These are phyloP conservation scores for Amphibalanus amphitrite DNA, from an alignment of 1,140 invertebrate species.

Conservation along the genomic window DNA sequence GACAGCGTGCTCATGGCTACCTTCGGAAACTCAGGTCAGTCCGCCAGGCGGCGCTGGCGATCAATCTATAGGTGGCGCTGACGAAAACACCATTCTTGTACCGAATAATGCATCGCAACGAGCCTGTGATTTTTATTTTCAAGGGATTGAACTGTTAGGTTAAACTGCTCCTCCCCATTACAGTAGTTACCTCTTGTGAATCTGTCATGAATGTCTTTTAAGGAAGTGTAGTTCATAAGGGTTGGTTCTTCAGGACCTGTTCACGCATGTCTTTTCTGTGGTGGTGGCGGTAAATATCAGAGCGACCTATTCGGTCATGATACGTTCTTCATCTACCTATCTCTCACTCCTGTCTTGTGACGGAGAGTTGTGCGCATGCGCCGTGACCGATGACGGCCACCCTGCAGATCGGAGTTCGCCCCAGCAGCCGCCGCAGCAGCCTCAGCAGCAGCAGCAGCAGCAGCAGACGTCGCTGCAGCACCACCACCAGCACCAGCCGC, in stretches of 20 bases:
- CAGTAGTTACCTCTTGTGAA: too few species aligned
- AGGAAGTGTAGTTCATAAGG: too few species aligned
- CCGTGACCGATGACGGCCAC: neutral
- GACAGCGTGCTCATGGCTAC: neutral
- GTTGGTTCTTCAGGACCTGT: neutral
- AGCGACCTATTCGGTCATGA: neutral
- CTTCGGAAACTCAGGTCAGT: neutral
- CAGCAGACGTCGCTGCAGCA: neutral
- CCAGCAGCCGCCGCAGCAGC: neutral
- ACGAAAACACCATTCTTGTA: too few species aligned
- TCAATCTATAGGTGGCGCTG: neutral
- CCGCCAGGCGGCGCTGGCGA: too few species aligned
- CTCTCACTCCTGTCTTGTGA: neutral
- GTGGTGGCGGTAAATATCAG: neutral
- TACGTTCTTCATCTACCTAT: neutral
- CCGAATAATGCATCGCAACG: too few species aligned
- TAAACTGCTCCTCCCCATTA: too few species aligned
- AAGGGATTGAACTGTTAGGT: too few species aligned
- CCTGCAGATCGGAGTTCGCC: neutral
- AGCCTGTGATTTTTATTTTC: too few species aligned
- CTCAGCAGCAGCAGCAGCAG: neutral
- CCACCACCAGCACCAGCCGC: slow-evolving; percentile 8
- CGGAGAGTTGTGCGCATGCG: neutral
- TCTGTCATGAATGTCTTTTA: too few species aligned
- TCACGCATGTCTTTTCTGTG: neutral